Evolutionary conservation across 2,888 invertebrate genomes (phyloP).

Genomic region (Zeuzera pyrina): DNA sequence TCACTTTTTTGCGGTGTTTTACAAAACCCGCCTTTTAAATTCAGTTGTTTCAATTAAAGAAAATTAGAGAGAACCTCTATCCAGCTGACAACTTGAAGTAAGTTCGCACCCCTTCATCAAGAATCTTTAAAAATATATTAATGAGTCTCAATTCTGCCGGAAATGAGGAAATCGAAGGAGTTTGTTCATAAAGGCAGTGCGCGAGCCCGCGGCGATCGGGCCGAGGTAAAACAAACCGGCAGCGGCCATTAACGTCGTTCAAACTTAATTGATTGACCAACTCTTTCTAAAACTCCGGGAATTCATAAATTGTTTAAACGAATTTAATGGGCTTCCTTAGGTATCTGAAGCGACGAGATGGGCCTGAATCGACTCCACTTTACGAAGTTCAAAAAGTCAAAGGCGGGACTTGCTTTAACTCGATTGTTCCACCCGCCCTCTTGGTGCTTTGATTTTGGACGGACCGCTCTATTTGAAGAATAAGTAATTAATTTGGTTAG

Average conservation of each 20-base stretch:
- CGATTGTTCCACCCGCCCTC: slow-evolving; percentile 26
- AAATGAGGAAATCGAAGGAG: no score
- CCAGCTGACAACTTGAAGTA: no score
- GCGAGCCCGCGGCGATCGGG: no score
- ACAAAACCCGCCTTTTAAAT: no score
- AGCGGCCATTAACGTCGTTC: slow-evolving; percentile 20
- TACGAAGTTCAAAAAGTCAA: slow-evolving; percentile 24
- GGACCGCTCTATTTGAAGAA: slow-evolving; percentile 11
- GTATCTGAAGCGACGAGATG: slow-evolving; percentile 11
- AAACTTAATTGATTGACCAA: slow-evolving; percentile 27
- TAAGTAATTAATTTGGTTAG: not conserved
- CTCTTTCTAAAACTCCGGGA: slow-evolving; percentile 17
- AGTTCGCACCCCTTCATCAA: no score
- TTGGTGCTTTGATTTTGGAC: slow-evolving; percentile 18
- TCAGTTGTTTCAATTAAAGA: no score
- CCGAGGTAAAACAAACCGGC: slow-evolving; percentile 1
- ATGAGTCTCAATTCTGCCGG: no score
- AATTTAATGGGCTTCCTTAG: slow-evolving; percentile 32
- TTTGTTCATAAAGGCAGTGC: no score
- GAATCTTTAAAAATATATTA: no score
- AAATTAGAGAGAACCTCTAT: no score
- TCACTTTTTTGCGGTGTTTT: no score
- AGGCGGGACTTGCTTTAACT: slow-evolving; percentile 30
- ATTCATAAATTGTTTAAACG: slow-evolving; percentile 40
- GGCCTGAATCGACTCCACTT: slow-evolving; percentile 4